These are phyloP conservation scores for Archips xylosteana DNA, from an alignment of 2,888 invertebrate genomes.

Conservation along the genomic window DNA sequence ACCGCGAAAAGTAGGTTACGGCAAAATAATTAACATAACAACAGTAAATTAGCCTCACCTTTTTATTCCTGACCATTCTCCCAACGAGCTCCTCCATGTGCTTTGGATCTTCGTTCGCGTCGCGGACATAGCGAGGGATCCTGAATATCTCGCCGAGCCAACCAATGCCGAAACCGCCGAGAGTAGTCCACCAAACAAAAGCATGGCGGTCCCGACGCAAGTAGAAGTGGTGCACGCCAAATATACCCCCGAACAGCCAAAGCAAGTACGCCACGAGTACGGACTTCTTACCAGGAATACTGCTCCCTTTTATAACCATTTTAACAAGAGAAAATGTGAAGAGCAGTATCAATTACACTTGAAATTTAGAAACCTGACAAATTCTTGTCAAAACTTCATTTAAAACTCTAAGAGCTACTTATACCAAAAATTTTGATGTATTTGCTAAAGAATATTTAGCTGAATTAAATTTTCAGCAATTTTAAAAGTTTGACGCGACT, in stretches of 20 bases:
- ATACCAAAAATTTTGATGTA: background rate
- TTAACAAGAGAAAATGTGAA: slow-evolving; percentile 26
- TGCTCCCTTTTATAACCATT: slow-evolving; percentile 52
- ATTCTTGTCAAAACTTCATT: background rate
- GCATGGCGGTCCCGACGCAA: slow-evolving; percentile 95
- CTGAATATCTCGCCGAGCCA: slow-evolving; percentile 94
- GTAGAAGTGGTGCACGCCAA: slow-evolving; percentile 97
- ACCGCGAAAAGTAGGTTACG: slow-evolving; percentile 41
- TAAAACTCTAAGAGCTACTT: background rate
- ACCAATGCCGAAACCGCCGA: slow-evolving; percentile 95
- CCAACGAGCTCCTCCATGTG: slow-evolving; percentile 87
- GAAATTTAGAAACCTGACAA: background rate
- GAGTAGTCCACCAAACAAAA: slow-evolving; percentile 94
- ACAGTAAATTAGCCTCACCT: slow-evolving; percentile 78
- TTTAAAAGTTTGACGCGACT: slow-evolving; percentile 38
- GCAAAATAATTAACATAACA: slow-evolving; percentile 32
- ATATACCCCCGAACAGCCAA: slow-evolving; percentile 95
- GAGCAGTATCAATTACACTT: slow-evolving; percentile 28
- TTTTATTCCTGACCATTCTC: slow-evolving; percentile 86
- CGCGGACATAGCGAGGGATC: slow-evolving; percentile 94
- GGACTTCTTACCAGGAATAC: slow-evolving; percentile 79
- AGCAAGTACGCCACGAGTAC: slow-evolving; percentile 90
- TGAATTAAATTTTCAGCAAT: slow-evolving; percentile 27
- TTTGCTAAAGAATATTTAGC: slow-evolving; percentile 10
- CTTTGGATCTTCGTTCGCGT: slow-evolving; percentile 90